These are phyloP conservation scores for Drosophila niveifrons DNA, from an alignment of 2,888 invertebrate species.

Conservation along the genomic window DNA sequence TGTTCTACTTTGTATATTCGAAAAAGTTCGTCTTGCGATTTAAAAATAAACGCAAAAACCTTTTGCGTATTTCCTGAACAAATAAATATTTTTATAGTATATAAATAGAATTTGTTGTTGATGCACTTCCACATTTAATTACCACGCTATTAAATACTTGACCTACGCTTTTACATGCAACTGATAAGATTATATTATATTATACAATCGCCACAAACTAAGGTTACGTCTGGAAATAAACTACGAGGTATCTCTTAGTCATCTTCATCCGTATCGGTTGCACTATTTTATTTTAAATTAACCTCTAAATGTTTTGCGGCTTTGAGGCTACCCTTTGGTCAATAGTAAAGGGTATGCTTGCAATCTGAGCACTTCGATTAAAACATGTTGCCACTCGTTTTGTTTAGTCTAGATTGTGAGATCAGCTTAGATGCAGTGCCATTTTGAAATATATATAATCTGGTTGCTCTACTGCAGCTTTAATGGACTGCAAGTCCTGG, in stretches of 20 bases:
- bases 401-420: slow-evolving; percentile 37
- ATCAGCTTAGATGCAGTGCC: slow-evolving; percentile 18
- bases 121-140: background rate
- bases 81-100: slow-evolving; percentile 2
- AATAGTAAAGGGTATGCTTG: slow-evolving; percentile 13
- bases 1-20: slow-evolving; percentile 4
- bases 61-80: slow-evolving; percentile 34
- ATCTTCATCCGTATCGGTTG: background rate
- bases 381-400: background rate
- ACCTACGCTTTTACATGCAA: slow-evolving; percentile 40
- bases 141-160: slow-evolving; percentile 34
- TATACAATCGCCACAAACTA: background rate
- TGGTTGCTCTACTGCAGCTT: slow-evolving; percentile 10
- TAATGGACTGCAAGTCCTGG: background rate
- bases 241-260: background rate
- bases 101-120: background rate
- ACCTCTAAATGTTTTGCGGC: background rate
- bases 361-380: slow-evolving; percentile 9
- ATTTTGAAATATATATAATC: background rate
- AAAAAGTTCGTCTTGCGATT: slow-evolving; percentile 3
- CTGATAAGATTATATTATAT: slow-evolving; percentile 39
- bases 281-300: background rate
- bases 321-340: background rate
- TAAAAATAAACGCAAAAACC: slow-evolving; percentile 1
- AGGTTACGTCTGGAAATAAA: background rate